These are phyloP conservation scores for Rhynchonycteris naso DNA, from an alignment of 2,797 vertebrate species.

Conservation along the genomic window DNA sequence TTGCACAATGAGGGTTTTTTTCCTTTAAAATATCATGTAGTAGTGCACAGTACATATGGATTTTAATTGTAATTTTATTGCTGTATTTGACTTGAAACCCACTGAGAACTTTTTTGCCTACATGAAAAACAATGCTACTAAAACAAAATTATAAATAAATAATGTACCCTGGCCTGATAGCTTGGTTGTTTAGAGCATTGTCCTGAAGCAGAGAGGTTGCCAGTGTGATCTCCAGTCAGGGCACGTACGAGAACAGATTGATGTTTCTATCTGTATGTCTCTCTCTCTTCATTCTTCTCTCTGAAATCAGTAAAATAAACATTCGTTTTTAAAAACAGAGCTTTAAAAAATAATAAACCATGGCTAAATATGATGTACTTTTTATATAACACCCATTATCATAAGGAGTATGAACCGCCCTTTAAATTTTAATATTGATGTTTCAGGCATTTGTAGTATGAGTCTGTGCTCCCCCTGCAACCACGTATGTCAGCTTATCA, in stretches of 20 bases:
- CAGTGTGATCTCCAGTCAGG: no score
- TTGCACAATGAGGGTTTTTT: neutral
- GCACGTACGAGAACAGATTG: no score
- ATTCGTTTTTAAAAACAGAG: no score
- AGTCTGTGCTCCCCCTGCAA: neutral
- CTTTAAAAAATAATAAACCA: neutral
- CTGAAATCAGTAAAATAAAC: no score
- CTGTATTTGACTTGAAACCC: neutral
- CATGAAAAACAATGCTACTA: neutral
- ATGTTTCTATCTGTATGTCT: no score
- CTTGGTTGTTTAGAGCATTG: no score
- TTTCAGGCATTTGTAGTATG: neutral
- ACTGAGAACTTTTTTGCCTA: neutral
- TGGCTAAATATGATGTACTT: neutral
- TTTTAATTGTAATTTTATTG: neutral
- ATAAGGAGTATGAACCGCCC: neutral
- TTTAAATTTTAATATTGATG: neutral
- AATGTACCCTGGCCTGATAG: no score
- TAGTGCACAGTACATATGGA: neutral
- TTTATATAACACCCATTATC: neutral
- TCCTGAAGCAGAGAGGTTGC: no score
- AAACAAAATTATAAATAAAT: neutral
- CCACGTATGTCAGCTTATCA: neutral
- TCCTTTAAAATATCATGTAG: neutral
- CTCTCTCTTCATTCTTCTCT: no score